Base-by-base conservation (phyloP, 2,888 invertebrate species). In the Tachina fera region DNA sequence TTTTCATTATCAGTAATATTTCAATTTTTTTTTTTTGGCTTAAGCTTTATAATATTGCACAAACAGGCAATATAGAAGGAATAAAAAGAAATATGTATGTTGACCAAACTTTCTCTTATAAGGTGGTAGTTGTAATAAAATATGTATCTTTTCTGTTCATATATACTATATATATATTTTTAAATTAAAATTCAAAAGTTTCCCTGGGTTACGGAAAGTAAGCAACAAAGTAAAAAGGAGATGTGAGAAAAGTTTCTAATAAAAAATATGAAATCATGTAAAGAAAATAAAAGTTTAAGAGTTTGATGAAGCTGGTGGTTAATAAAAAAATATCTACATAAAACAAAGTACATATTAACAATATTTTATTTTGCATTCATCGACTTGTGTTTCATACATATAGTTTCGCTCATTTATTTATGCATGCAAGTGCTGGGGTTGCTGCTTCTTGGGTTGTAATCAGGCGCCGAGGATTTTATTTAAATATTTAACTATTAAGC, bases 141-240 rank as follows among this genome's bases (percentile, higher is more conserved):
- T 47, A 31, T n/a, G 13, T 58, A 65, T 53, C 11, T 80, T 53
- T 60, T 43, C 5, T 51, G 14, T 61, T 61, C 53, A 39, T 60
- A 11, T 22, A n/a, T n/a, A n/a, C n/a, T n/a, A 47, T 14, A 16
- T 60, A 11, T 22, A 47, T n/a, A 16, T 75, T 65, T 78, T 77
- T 70, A 83, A 82, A 82, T 86, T 86, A 79, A 78, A 82, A 82
- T 51, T 78, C 60, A 82, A 79, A 82, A 79, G 86, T 86, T 86
- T 83, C 82, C 86, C 83, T 31, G 75, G 71, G 86, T 79, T 67
- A 80, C 71, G 10, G 47, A 1, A 45, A 31, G 49, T 22, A 47
- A 22, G 22, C 11, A 31, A 14, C 3, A 43, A 31, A 39, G 11
- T 16, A 14, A 9, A 9, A 41, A 31, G 31, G 16, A 9, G 43